These are phyloP conservation scores for Piscicola geometra DNA, from an alignment of 2,888 invertebrate species.

Conservation along the genomic window DNA sequence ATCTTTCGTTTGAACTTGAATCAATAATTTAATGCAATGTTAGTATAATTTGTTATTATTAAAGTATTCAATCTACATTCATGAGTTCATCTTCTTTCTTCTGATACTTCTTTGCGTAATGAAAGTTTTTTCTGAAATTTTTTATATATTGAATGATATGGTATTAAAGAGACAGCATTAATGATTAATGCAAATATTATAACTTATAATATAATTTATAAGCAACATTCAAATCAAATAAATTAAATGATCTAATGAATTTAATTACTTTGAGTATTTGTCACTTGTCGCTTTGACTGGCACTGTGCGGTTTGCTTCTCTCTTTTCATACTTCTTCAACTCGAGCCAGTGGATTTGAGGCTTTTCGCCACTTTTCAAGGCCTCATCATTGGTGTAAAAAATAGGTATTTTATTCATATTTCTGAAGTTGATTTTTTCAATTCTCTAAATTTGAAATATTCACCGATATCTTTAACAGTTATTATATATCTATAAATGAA, in stretches of 20 bases:
- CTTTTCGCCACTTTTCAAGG: not conserved
- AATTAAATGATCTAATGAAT: not conserved
- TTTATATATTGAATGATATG: no score
- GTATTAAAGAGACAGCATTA: no score
- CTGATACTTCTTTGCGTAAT: slow-evolving; percentile 5
- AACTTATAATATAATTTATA: not conserved
- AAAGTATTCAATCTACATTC: no score
- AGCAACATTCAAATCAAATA: not conserved
- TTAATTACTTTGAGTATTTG: not conserved
- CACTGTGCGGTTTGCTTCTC: not conserved
- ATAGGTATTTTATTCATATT: not conserved
- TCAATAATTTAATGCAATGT: no score
- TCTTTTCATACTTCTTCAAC: not conserved
- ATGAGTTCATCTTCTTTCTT: slow-evolving; percentile 11
- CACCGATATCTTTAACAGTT: no score
- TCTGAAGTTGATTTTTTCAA: no score
- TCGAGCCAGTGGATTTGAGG: not conserved
- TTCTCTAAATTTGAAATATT: no score
- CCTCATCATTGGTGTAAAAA: not conserved
- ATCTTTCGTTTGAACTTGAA: no score
- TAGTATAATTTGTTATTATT: no score
- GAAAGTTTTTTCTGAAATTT: not conserved
- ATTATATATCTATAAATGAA: no score
- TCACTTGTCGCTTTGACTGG: no score
- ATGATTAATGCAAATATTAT: not conserved